Evolutionary conservation across 2,797 vertebrate species (phyloP).

Genomic region (Myotis vivesi): DNA sequence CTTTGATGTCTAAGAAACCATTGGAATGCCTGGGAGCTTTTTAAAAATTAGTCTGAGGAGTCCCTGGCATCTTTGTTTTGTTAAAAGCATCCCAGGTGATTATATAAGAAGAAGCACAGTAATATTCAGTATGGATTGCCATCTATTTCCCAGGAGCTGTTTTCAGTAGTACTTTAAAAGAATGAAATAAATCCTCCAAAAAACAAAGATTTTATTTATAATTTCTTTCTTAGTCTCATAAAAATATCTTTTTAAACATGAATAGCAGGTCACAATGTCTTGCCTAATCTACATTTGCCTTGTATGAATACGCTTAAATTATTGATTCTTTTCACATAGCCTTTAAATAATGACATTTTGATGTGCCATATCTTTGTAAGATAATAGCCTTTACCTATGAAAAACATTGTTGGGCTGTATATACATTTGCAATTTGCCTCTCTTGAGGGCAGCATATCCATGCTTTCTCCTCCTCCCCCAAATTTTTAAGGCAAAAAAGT

Average conservation of each 20-base stretch:
- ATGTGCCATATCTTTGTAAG: not conserved
- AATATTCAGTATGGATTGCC: not conserved
- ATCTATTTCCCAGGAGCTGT: not conserved
- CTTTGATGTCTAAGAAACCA: not conserved
- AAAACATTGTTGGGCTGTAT: not conserved
- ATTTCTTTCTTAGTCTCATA: not conserved
- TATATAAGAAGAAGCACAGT: not conserved
- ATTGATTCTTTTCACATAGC: not conserved
- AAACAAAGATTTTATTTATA: not conserved
- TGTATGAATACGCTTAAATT: not conserved
- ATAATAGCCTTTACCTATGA: not conserved
- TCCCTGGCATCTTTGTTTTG: not conserved
- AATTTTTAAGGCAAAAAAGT: not conserved
- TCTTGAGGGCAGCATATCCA: too few relatives aligned
- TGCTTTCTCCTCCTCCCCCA: too few relatives aligned
- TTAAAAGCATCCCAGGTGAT: not conserved
- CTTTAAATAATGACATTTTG: not conserved
- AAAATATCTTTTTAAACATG: not conserved
- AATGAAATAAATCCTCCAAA: not conserved
- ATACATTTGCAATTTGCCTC: not conserved
- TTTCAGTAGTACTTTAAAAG: conserved; percentile 17
- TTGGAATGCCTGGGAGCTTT: not conserved
- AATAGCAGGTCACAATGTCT: not conserved
- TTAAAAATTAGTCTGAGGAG: not conserved
- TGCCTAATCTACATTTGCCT: not conserved